Conservation (phyloP, 1,140 invertebrate species). For the Drosophila miranda region DNA sequence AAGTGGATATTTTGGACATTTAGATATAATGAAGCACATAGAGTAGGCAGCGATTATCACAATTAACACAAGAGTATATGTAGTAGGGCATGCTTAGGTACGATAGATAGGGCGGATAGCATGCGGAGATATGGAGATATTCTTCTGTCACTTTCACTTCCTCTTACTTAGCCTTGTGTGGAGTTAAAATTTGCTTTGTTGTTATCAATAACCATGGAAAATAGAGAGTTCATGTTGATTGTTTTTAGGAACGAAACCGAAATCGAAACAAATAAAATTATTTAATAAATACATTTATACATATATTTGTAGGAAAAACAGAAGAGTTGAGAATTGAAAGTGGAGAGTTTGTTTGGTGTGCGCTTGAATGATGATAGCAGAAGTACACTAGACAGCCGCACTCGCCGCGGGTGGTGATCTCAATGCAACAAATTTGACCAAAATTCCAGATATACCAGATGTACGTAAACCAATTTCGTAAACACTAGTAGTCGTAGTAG, state of each 20-base stretch:
- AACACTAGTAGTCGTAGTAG: conserved; percentile 8
- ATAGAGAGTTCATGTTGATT: conserved; percentile 65
- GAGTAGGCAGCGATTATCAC: conserved; percentile 35
- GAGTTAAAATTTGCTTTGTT: conserved; percentile 71
- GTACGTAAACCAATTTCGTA: background rate
- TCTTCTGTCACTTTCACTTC: conserved; percentile 24
- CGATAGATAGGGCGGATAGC: conserved; percentile 18
- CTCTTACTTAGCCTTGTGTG: conserved; percentile 75
- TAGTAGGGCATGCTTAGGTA: conserved; percentile 29
- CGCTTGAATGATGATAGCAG: conserved; percentile 34
- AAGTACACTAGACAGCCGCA: conserved; percentile 22
- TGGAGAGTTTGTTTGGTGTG: conserved; percentile 34
- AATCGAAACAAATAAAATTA: conserved; percentile 39
- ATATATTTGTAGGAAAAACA: conserved; percentile 30
- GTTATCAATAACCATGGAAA: conserved; percentile 64
- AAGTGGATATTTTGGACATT: conserved; percentile 45
- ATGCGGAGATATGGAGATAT: conserved; percentile 58
- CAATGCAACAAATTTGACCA: conserved; percentile 3
- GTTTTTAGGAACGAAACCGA: conserved; percentile 17
- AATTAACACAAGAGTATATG: background rate
- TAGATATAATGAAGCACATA: conserved; percentile 49
- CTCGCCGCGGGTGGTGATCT: conserved; percentile 41
- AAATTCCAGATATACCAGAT: too few species aligned
- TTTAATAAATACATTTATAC: conserved; percentile 34
- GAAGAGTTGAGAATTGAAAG: conserved; percentile 10